Percentiles rank a stretch among this genome's conserved stretches.
phyloP scores from a whole-genome alignment of 1,140 invertebrate species.

The Galleria mellonella region DNA sequence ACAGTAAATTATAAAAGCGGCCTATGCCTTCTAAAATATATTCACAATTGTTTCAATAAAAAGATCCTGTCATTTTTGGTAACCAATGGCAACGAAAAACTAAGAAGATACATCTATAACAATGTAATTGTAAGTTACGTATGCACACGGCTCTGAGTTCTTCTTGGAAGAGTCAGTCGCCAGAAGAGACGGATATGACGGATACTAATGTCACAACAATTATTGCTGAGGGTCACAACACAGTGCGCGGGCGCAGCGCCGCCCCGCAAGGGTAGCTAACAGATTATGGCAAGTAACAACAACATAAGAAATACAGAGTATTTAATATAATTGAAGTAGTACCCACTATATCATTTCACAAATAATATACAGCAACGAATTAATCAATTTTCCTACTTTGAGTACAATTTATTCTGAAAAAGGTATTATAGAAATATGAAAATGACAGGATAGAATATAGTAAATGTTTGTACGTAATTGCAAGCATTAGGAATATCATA shows the following conservation, averaged over 20 bases:
- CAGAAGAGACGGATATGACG: slow-evolving; percentile 40
- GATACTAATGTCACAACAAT: slow-evolving; percentile 40
- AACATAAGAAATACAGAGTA: slow-evolving; percentile 10
- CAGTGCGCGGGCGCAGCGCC: slow-evolving; percentile 11
- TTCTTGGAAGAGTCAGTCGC: slow-evolving; percentile 50
- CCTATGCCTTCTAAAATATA: slow-evolving; percentile 67
- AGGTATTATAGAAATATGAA: slow-evolving; percentile 23
- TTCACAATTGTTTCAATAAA: slow-evolving; percentile 65
- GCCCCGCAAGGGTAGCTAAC: background rate
- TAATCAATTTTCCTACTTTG: slow-evolving; percentile 11
- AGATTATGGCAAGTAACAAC: slow-evolving; percentile 10
- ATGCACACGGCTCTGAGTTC: slow-evolving; percentile 36
- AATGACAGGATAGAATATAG: slow-evolving; percentile 45
- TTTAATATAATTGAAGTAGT: slow-evolving; percentile 20
- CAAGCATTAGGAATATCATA: slow-evolving; percentile 43
- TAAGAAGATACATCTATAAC: slow-evolving; percentile 56
- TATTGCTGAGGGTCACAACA: slow-evolving; percentile 66
- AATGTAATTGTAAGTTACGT: slow-evolving; percentile 64
- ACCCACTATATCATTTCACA: slow-evolving; percentile 27
- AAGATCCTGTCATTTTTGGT: slow-evolving; percentile 72
- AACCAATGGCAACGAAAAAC: slow-evolving; percentile 71
- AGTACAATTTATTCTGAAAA: slow-evolving; percentile 10
- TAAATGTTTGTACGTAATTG: slow-evolving; percentile 49
- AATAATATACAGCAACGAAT: slow-evolving; percentile 13
- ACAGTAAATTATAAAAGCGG: too few species aligned